Evolutionary conservation across 1,140 invertebrate species (phyloP).

Genomic region (Orchestia grillus): DNA sequence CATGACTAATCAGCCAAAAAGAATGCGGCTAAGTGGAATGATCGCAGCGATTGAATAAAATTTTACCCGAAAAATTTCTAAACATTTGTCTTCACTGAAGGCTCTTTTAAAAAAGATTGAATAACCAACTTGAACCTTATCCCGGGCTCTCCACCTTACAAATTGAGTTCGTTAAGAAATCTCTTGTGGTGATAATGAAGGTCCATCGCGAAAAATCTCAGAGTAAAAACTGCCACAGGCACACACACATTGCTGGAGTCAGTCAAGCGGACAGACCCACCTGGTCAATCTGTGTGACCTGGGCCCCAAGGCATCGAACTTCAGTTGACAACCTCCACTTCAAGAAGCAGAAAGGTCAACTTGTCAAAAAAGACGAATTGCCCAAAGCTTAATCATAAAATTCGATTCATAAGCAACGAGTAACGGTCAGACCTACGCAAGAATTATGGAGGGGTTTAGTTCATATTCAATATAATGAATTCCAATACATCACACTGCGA

Average conservation of each 20-base stretch:
- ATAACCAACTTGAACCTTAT: neutral
- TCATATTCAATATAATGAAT: neutral
- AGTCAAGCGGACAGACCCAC: neutral
- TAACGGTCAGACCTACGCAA: neutral
- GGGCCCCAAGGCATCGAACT: neutral
- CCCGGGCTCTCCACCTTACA: neutral
- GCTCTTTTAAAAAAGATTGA: neutral
- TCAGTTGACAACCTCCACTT: neutral
- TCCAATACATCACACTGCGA: too few species aligned
- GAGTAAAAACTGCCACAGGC: neutral
- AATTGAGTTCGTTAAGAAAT: neutral
- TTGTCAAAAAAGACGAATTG: neutral
- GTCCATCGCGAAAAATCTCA: neutral
- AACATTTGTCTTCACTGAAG: neutral
- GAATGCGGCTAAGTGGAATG: neutral
- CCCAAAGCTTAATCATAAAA: neutral
- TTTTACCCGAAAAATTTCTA: neutral
- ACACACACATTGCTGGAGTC: neutral
- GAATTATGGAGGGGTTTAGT: neutral
- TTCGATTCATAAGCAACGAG: neutral
- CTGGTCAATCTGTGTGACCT: slow-evolving; percentile 3
- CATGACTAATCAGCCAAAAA: neutral
- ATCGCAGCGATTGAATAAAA: neutral
- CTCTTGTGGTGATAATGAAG: neutral
- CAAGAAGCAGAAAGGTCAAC: neutral